Conservation (phyloP, 1,140 invertebrate genomes). For the Halictus rubicundus region DNA sequence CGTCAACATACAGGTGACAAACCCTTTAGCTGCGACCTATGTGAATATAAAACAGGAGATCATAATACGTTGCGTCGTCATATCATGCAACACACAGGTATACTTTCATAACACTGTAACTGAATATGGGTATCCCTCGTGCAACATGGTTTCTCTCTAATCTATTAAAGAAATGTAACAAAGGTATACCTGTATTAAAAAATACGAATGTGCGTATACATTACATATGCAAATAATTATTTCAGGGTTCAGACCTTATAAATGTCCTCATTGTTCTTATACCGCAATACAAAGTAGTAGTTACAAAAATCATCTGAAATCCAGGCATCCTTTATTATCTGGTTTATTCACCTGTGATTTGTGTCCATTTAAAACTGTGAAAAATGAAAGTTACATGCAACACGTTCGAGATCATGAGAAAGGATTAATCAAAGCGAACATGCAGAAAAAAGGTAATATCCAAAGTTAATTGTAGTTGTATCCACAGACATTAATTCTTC, state of each 20-base stretch:
- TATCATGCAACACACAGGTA: conserved; percentile 88
- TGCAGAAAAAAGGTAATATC: conserved; percentile 66
- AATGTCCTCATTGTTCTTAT: conserved; percentile 86
- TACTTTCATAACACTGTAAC: conserved; percentile 45
- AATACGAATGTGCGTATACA: background rate
- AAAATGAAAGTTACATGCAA: conserved; percentile 81
- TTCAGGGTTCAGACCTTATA: conserved; percentile 82
- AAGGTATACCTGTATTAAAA: background rate
- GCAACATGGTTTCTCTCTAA: too few relatives aligned
- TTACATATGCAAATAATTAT: conserved; percentile 25
- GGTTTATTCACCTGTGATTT: conserved; percentile 82
- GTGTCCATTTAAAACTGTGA: conserved; percentile 84
- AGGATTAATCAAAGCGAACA: conserved; percentile 75
- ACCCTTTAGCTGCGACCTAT: conserved; percentile 87
- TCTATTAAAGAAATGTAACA: too few relatives aligned
- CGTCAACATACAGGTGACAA: conserved; percentile 89
- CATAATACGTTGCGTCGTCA: conserved; percentile 88
- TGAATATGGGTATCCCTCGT: too few relatives aligned
- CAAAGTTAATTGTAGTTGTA: background rate
- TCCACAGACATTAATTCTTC: background rate
- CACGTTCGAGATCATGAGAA: conserved; percentile 83
- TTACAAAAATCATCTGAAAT: conserved; percentile 85
- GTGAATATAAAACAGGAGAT: conserved; percentile 86
- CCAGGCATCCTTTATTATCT: conserved; percentile 83
- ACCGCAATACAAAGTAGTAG: conserved; percentile 85